These are phyloP conservation scores for Myzus persicae DNA, from an alignment of 1,140 invertebrate species.

Conservation along the genomic window DNA sequence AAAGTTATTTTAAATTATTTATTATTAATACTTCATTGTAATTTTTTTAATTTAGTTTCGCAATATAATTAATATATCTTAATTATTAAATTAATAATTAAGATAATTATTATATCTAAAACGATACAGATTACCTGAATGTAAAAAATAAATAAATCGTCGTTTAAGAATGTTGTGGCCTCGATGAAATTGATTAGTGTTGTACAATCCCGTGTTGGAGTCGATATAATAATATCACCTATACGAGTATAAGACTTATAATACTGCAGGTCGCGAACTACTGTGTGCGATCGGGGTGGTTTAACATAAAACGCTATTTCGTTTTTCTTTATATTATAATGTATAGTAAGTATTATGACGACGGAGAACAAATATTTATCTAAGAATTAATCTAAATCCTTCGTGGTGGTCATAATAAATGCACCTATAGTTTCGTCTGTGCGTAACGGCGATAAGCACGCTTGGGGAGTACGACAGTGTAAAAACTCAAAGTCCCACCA, in stretches of 20 bases:
- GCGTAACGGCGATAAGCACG: background rate
- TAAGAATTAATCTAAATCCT: background rate
- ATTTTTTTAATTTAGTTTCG: background rate
- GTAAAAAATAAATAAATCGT: background rate
- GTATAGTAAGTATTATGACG: background rate
- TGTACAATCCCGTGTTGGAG: too few species aligned
- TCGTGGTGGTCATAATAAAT: background rate
- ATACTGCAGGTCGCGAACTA: background rate
- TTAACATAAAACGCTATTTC: background rate
- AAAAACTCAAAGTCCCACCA: background rate
- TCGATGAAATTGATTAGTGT: background rate
- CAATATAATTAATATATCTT: background rate
- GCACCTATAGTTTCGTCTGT: background rate
- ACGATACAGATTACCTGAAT: too few species aligned
- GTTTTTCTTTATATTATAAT: background rate
- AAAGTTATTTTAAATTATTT: background rate
- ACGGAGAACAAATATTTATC: background rate
- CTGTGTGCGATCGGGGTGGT: background rate
- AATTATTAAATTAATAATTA: background rate
- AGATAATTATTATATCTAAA: too few species aligned
- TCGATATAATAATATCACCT: background rate
- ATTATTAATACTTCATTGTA: too few species aligned
- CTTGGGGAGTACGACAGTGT: background rate
- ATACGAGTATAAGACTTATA: background rate
- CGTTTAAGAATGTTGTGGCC: background rate